phyloP scores from a whole-genome alignment of 2,113 vertebrate species.

The Dermatemys mawii region DNA sequence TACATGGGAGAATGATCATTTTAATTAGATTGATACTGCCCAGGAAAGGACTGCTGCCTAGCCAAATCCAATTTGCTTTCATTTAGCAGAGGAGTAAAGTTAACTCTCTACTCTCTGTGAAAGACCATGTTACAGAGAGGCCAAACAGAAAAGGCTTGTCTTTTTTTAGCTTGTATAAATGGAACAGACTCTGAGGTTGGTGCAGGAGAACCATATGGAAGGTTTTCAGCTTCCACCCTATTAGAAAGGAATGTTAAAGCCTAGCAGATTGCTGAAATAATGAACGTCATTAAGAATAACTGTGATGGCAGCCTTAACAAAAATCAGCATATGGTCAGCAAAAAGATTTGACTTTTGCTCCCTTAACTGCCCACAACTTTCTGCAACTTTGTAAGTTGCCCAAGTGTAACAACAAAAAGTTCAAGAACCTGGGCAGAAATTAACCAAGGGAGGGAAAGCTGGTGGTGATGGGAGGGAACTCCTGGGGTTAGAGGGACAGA shows the following conservation, averaged over 20 bases:
- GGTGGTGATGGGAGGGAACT: background rate
- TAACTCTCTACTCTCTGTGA: constrained; percentile 16
- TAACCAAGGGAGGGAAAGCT: background rate
- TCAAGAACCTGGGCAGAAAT: background rate
- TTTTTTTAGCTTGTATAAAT: rapidly evolving
- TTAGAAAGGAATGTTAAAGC: background rate
- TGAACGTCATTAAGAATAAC: background rate
- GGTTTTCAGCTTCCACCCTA: background rate
- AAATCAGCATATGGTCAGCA: rapidly evolving
- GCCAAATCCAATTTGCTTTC: constrained; percentile 56
- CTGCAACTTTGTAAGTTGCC: background rate
- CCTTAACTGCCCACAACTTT: background rate
- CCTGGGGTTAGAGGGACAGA: background rate
- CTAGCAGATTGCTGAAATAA: background rate
- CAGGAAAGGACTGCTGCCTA: constrained; percentile 35
- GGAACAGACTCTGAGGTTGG: rapidly evolving
- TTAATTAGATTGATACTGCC: constrained; percentile 50
- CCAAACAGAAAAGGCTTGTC: background rate
- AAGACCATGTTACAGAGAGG: rapidly evolving
- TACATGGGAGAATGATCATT: background rate
- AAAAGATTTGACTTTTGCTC: background rate
- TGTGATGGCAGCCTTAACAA: background rate
- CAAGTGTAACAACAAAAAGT: too few species aligned
- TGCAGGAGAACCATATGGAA: background rate
- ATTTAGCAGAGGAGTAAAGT: constrained; percentile 1